Evolutionary conservation across 2,888 invertebrate species (phyloP).

Genomic region (Polia nebulosa): DNA sequence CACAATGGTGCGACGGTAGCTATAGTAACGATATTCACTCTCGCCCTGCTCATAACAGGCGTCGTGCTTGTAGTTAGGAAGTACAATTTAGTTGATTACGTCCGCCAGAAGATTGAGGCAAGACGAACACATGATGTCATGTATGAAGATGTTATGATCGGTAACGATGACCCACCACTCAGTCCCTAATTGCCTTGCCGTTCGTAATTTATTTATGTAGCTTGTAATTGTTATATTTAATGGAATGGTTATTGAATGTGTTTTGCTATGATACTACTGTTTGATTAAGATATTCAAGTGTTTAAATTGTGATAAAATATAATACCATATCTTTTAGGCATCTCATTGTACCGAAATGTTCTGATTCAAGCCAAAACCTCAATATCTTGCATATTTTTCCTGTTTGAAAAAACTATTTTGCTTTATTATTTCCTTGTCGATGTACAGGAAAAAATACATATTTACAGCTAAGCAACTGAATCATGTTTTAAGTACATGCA

Average conservation of each 20-base stretch:
- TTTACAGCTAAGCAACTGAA: not conserved
- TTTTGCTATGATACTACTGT: constrained; percentile 30
- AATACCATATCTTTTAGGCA: not conserved
- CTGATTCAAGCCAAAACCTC: no score
- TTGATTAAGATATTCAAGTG: constrained; percentile 6
- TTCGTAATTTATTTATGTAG: constrained; percentile 66
- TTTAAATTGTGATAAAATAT: not conserved
- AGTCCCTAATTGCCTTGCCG: constrained; percentile 78
- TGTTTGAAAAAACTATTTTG: not conserved
- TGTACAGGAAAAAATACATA: constrained; percentile 27
- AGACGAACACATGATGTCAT: constrained; percentile 85
- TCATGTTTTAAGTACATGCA: constrained; percentile 11
- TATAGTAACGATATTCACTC: constrained; percentile 82
- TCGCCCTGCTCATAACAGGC: constrained; percentile 83
- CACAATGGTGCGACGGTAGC: constrained; percentile 78
- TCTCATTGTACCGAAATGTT: not conserved
- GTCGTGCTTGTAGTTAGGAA: constrained; percentile 85
- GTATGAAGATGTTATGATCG: constrained; percentile 91
- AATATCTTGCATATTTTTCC: constrained; percentile 18
- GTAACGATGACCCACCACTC: constrained; percentile 88
- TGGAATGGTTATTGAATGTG: constrained; percentile 55
- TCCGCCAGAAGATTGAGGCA: constrained; percentile 82
- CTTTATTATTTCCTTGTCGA: not conserved
- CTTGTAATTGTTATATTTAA: constrained; percentile 63
- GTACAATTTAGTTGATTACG: constrained; percentile 86